A percentile compares a stretch with the other conserved stretches of the same genome.
Evolutionary conservation across 2,113 vertebrate species (phyloP).

Genomic region (Pelecanus crispus): DNA sequence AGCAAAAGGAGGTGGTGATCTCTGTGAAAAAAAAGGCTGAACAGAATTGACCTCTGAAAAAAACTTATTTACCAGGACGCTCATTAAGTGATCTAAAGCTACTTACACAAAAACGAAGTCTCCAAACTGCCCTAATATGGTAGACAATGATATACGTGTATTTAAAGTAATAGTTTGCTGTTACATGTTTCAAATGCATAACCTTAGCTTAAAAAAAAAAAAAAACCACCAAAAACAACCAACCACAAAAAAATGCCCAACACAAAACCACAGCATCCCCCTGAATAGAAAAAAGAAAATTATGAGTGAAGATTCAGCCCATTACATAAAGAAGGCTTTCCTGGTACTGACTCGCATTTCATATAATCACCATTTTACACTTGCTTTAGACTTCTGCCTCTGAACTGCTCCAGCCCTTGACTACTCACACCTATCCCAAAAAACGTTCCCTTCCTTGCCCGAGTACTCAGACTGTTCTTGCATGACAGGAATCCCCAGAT

Average conservation of each 20-base stretch:
- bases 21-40: not conserved
- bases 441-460: not conserved
- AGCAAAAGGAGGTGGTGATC: not conserved
- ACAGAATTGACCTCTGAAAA: not conserved
- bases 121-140: not conserved
- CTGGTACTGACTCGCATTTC: too few relatives aligned
- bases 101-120: not conserved
- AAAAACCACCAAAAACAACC: too few relatives aligned
- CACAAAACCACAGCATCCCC: not conserved
- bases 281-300: not conserved
- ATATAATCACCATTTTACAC: not conserved
- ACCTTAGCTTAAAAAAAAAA: not conserved
- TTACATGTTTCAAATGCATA: not conserved
- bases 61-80: not conserved
- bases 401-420: not conserved
- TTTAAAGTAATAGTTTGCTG: not conserved
- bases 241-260: too few relatives aligned
- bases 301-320: not conserved
- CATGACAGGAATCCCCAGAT: not conserved
- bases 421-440: not conserved
- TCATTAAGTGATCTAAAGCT: not conserved
- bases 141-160: not conserved
- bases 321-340: too few relatives aligned
- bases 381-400: not conserved
- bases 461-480: not conserved